Evolutionary conservation across 1,140 invertebrate genomes (phyloP).

Genomic region (Drosophila saltans): DNA sequence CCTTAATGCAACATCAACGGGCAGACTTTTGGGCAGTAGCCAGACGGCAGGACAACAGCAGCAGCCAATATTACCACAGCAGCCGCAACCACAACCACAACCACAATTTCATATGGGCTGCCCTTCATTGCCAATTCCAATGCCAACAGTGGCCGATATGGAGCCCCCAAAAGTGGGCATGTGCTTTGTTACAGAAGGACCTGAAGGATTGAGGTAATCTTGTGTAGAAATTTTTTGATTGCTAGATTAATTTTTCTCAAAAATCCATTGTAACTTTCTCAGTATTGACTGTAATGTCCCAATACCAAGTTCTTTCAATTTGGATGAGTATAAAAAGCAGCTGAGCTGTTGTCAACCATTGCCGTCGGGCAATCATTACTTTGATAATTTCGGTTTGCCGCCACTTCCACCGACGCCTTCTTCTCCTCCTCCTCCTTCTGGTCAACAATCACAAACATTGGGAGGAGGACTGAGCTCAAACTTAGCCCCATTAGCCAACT

Average conservation of each 20-base stretch:
- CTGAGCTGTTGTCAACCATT: conserved; percentile 14
- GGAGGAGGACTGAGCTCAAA: no score
- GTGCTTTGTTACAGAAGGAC: conserved; percentile 60
- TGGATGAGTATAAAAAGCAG: conserved; percentile 38
- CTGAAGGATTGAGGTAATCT: conserved; percentile 58
- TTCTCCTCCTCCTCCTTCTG: not conserved
- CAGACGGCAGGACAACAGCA: no score
- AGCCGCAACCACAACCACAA: not conserved
- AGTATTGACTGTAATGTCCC: conserved; percentile 67
- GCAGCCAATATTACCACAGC: conserved; percentile 1
- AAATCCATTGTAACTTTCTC: not conserved
- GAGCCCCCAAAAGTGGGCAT: conserved; percentile 45
- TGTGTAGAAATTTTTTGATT: no score
- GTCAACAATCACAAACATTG: not conserved
- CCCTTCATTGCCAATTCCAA: conserved; percentile 18
- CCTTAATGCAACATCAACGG: conserved; percentile 32
- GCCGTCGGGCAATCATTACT: conserved; percentile 10
- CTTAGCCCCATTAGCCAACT: conserved; percentile 5
- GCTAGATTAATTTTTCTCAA: no score
- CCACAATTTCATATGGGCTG: conserved; percentile 31
- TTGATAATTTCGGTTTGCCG: conserved; percentile 14
- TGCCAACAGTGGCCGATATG: conserved; percentile 1
- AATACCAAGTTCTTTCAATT: conserved; percentile 46
- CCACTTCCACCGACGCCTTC: not conserved
- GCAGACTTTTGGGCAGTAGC: no score